Percentiles rank a stretch among this genome's conserved stretches.
These are phyloP conservation scores for Acrossocheilus wenchowensis DNA, from an alignment of 2,797 vertebrate genomes.

Conservation along the genomic window DNA sequence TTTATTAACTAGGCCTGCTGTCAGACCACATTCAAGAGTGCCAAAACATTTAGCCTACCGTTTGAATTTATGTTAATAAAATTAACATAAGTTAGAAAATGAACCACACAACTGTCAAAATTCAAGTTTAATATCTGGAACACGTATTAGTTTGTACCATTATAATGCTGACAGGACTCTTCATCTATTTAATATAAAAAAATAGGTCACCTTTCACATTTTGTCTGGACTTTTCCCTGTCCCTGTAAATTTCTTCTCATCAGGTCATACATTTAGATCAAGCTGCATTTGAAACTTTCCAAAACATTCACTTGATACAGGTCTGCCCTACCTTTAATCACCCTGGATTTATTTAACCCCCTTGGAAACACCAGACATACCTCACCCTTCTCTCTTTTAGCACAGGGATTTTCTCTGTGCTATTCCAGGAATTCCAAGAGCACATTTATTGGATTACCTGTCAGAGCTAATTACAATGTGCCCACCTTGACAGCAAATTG, in stretches of 20 bases:
- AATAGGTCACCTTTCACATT: not conserved
- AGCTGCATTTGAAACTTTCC: constrained; percentile 12
- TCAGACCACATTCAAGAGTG: not conserved
- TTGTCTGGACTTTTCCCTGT: not conserved
- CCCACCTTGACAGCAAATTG: constrained; percentile 60
- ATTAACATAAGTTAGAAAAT: too few species aligned
- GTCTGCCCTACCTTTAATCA: not conserved
- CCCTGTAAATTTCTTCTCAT: not conserved
- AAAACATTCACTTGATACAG: constrained; percentile 25
- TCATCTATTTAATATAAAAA: not conserved
- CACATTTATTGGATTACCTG: constrained; percentile 77
- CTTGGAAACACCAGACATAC: not conserved
- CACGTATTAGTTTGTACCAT: not conserved
- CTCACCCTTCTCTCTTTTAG: constrained; percentile 24
- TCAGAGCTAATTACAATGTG: constrained; percentile 76
- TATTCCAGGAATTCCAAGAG: constrained; percentile 68
- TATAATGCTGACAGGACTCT: not conserved
- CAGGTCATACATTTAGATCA: constrained; percentile 14
- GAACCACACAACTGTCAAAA: too few species aligned
- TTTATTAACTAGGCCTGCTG: too few species aligned
- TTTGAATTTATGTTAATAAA: too few species aligned
- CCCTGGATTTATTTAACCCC: constrained; percentile 39
- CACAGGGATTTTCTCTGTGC: constrained; percentile 61
- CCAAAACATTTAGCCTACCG: not conserved
- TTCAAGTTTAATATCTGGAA: not conserved